phyloP scores from a whole-genome alignment of 2,797 vertebrate genomes.

The Chaenodraco wilsoni region DNA sequence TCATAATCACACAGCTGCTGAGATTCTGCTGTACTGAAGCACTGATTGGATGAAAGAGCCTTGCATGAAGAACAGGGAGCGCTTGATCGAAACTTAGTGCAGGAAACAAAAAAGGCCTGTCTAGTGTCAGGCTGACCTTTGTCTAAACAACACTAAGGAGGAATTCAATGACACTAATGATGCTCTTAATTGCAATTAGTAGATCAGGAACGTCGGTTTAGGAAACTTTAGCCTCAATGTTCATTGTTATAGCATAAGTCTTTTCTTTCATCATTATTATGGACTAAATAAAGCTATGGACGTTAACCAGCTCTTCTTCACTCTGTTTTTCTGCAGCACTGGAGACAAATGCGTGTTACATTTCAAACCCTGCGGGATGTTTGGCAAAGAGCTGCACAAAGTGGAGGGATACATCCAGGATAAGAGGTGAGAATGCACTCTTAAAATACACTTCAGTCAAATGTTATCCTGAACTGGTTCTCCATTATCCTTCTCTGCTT shows the following conservation, averaged over 20 bases:
- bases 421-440: conserved; percentile 87
- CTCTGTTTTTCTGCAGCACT: conserved; percentile 81
- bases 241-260: too few species aligned
- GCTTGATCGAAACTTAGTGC: background rate
- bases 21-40: too few species aligned
- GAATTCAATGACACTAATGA: background rate
- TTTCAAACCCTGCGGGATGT: conserved; percentile 97
- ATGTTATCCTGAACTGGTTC: background rate
- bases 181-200: background rate
- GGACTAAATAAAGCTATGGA: too few species aligned
- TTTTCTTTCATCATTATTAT: too few species aligned
- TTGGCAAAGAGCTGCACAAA: conserved; percentile 97
- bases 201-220: too few species aligned
- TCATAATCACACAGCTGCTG: too few species aligned
- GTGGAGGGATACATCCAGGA: conserved; percentile 98
- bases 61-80: background rate
- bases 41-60: too few species aligned
- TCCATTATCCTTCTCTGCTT: background rate
- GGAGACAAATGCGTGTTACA: conserved; percentile 93
- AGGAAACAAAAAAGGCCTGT: too few species aligned
- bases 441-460: background rate
- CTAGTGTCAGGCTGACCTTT: background rate
- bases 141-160: background rate
- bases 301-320: too few species aligned
- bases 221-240: too few species aligned